Evolutionary conservation across 37 sponge, comb jelly and placozoan genomes (phyloP).

Genomic region (Dysidea cf. avara): DNA sequence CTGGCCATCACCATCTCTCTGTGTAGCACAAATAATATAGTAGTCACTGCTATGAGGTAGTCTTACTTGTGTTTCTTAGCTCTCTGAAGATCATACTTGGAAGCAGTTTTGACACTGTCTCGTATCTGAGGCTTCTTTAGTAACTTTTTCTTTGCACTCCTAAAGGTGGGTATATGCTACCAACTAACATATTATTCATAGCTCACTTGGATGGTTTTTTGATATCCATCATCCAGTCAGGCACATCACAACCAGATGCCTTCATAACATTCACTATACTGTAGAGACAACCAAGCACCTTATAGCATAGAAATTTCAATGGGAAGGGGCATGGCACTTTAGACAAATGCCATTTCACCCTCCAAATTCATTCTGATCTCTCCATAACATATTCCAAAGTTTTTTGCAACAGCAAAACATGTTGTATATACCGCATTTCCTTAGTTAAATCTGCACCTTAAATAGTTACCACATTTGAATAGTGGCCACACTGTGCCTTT

Average conservation of each 20-base stretch:
- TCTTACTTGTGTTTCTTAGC: slow-evolving; percentile 49
- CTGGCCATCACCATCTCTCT: slow-evolving; percentile 32
- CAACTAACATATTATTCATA: neutral
- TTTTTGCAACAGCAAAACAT: no score
- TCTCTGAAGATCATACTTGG: slow-evolving; percentile 78
- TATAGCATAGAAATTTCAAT: no score
- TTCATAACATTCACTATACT: slow-evolving; percentile 92
- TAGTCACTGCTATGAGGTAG: neutral
- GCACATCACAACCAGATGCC: slow-evolving; percentile 86
- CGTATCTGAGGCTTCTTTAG: slow-evolving; percentile 65
- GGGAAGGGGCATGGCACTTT: no score
- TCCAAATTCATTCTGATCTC: no score
- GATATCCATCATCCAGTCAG: slow-evolving; percentile 90
- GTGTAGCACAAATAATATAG: neutral
- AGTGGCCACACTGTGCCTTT: no score
- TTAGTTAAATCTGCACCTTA: no score
- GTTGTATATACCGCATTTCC: no score
- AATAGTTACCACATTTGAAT: no score
- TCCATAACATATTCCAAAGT: no score
- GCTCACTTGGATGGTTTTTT: slow-evolving; percentile 85
- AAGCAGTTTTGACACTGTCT: slow-evolving; percentile 57
- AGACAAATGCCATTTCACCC: no score
- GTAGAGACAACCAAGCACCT: neutral
- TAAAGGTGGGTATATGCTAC: slow-evolving; percentile 3
- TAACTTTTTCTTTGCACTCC: slow-evolving; percentile 60